phyloP scores from a whole-genome alignment of 2,797 vertebrate species.

The Dipus sagitta region DNA sequence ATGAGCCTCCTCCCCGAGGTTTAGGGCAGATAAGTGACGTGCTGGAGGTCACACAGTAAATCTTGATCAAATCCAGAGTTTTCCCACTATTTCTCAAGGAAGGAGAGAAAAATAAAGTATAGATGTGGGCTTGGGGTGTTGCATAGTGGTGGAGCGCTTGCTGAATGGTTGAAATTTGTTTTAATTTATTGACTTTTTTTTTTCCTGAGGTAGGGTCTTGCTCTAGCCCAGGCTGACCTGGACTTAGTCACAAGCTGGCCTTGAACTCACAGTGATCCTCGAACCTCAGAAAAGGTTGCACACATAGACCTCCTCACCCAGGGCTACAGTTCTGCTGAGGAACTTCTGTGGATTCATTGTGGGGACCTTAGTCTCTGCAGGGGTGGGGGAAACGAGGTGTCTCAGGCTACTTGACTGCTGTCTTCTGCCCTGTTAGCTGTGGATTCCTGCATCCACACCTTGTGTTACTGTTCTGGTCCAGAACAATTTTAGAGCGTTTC shows the following conservation, averaged over 20 bases:
- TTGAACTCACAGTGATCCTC: no score
- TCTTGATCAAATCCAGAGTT: neutral
- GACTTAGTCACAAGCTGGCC: no score
- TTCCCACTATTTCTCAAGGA: constrained; percentile 3
- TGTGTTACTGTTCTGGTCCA: neutral
- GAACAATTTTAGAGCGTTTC: neutral
- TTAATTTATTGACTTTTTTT: neutral
- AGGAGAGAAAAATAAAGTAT: neutral
- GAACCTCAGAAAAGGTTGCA: no score
- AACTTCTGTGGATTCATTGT: no score
- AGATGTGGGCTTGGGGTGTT: neutral
- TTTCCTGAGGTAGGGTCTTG: no score
- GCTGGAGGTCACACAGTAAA: constrained; percentile 25
- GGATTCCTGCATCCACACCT: neutral
- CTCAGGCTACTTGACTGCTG: neutral
- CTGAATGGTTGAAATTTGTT: neutral
- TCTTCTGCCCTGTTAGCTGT: neutral
- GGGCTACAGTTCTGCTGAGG: no score
- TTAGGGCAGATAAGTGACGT: neutral
- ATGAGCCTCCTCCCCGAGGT: neutral
- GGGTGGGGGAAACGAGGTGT: no score
- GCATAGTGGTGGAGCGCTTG: neutral
- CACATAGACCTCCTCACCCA: no score
- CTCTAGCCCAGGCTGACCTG: no score
- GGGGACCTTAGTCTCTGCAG: no score